Evolutionary conservation across 2,888 invertebrate genomes (phyloP), one percentile per base, ranked within the genome.

Genomic region (Agonopterix subpropinquella): DNA sequence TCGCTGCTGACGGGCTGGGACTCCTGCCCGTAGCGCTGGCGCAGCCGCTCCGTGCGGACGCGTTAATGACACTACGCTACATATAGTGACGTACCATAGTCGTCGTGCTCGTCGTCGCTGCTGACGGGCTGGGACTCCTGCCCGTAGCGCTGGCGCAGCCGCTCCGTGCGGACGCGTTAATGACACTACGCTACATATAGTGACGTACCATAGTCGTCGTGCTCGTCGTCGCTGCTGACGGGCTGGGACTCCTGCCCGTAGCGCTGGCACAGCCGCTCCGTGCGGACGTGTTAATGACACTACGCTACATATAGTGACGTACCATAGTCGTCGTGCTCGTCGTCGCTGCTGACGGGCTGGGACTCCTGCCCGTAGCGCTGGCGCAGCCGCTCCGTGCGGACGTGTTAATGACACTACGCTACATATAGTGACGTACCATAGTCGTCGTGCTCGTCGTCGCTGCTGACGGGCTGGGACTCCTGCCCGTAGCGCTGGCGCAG

Each of bases 291-390:
- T n/a, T n/a, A n/a, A n/a, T n/a, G n/a, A n/a, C n/a, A n/a, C n/a
- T n/a, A n/a, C n/a, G n/a, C n/a, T n/a, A n/a, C n/a, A n/a, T n/a
- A n/a, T n/a, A n/a, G n/a, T n/a, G n/a, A n/a, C n/a, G 11, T 67
- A 89, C 96, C 96, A 64, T 96, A 96, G 70, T 96, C 96, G 61
- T 96, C 96, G 61, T n/a, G n/a, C n/a, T n/a, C n/a, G n/a, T n/a
- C n/a, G n/a, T n/a, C n/a, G n/a, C 90, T 90, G 64, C 89, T 83
- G 45, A 73, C 77, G 5, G 85, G 79, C 54, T 89, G 89, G 35
- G 89, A 84, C 59, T 92, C 91, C 57, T 90, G 91, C 41, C 90
- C 89, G 70, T 89, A 90, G 49, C 96, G 92, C 70, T 95, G 94
- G 60, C 95, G 92, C 11, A 96, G 90, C 54, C 96, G 89, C 67